Base-by-base conservation (phyloP, 2,888 invertebrate genomes). In the Emmelina monodactyla region DNA sequence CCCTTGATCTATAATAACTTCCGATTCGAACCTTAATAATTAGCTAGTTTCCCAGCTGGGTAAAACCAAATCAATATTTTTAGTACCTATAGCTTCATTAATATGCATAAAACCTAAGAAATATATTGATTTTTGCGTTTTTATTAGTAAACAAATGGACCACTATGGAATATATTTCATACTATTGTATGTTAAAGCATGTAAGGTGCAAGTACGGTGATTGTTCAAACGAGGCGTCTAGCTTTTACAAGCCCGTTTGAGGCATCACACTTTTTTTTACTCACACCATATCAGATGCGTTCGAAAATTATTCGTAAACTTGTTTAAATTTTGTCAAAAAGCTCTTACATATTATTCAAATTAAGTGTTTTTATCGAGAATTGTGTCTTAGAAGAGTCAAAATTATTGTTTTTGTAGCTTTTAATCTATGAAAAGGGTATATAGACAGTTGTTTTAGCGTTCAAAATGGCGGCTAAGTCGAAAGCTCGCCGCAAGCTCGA, bases 401-500 rank as follows among this genome's bases (percentile, higher is more conserved):
- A 19, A 19, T 19, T 19, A 19, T 6, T 6, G 19, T 19, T 6
- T 6, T 5, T 9, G 19, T 19, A 19, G 19, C 9, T 19, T 19
- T 5, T 9, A 19, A 19, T 19, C 9, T 9, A n/a, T 11, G 11
- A 25, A 25, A 25, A 25, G 4, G 3, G 3, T 9, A 3, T 3
- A 7, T 7, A 25, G n/a, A 25, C 3, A n/a, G 25, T 25, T 29
- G 12, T 12, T 29, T 7, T 12, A 29, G 29, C 29, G 12, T 29
- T 12, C 29, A 43, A 43, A 42, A 56, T 49, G 50, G 41, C 47
- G 43, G 38, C 22, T 34, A 35, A 46, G 33, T 38, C 12, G 36
- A 62, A 66, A 67, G 65, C 61, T 70, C 54, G 22, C 13, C 16
- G 13, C 40, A 51, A 58, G 53, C 53, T 57, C 50, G 70, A 78